phyloP scores from a whole-genome alignment of 2,888 invertebrate genomes.

The Melipona bicolor region DNA sequence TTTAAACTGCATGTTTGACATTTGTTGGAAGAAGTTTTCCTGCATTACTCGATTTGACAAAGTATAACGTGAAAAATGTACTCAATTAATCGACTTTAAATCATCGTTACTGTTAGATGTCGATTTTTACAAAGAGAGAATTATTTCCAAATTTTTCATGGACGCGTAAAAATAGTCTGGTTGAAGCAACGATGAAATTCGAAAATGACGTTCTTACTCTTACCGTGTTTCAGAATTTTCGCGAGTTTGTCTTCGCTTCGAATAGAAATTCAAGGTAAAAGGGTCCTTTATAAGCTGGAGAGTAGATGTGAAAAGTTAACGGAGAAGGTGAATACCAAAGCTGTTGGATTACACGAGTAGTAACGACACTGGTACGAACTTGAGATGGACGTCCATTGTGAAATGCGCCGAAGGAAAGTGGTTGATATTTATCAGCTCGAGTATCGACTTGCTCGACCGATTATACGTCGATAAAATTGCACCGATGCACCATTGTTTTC shows the following conservation, averaged over 20 bases:
- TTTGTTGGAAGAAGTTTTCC: too few relatives aligned
- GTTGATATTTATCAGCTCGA: conserved; percentile 63
- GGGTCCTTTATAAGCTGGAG: conserved; percentile 7
- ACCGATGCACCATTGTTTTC: conserved; percentile 66
- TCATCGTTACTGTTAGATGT: too few relatives aligned
- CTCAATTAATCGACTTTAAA: too few relatives aligned
- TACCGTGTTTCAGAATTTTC: background rate
- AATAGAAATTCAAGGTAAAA: background rate
- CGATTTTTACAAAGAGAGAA: too few relatives aligned
- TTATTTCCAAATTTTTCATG: too few relatives aligned
- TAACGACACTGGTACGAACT: conserved; percentile 24
- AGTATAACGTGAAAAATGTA: too few relatives aligned
- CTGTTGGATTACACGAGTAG: conserved; percentile 48
- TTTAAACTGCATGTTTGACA: too few relatives aligned
- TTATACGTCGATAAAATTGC: conserved; percentile 62
- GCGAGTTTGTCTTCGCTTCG: background rate
- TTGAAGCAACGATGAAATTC: background rate
- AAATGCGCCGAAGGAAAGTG: conserved; percentile 69
- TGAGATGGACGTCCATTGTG: conserved; percentile 66
- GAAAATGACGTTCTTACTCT: background rate
- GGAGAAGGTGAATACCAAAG: conserved; percentile 28
- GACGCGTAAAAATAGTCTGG: background rate
- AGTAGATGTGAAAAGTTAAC: conserved; percentile 30
- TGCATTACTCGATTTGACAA: too few relatives aligned
- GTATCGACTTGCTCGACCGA: conserved; percentile 55